These are phyloP conservation scores for Anadara kagoshimensis DNA, from an alignment of 1,140 invertebrate genomes.

Conservation along the genomic window DNA sequence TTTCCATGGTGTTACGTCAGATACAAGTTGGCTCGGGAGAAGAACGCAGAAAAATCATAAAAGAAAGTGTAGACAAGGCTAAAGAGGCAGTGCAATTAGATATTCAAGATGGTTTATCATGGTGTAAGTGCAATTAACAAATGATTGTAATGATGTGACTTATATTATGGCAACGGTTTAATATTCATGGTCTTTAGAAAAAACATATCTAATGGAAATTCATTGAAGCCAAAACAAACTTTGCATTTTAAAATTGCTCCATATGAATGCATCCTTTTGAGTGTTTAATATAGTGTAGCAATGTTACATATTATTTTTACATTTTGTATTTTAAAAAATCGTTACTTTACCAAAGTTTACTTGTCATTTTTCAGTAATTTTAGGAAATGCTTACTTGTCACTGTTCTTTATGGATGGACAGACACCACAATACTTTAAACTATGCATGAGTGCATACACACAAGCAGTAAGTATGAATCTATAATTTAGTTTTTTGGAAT, in stretches of 20 bases:
- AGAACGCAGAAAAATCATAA: slow-evolving; percentile 80
- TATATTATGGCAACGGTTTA: no score
- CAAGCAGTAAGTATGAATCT: slow-evolving; percentile 81
- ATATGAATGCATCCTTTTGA: no score
- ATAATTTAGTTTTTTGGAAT: no score
- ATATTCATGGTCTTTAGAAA: no score
- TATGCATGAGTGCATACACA: slow-evolving; percentile 86
- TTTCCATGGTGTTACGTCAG: slow-evolving; percentile 89
- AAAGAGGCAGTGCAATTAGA: slow-evolving; percentile 89
- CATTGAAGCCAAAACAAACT: no score
- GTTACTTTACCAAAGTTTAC: background rate
- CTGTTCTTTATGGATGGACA: slow-evolving; percentile 86
- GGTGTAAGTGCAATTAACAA: slow-evolving; percentile 75
- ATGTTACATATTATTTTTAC: no score
- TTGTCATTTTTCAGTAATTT: slow-evolving; percentile 76
- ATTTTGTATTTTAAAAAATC: background rate
- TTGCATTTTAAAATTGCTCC: no score
- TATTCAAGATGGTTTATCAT: slow-evolving; percentile 87
- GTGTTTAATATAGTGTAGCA: no score
- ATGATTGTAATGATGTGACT: background rate
- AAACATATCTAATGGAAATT: no score
- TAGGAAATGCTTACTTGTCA: slow-evolving; percentile 90
- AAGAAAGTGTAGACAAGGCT: slow-evolving; percentile 85
- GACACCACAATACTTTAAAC: slow-evolving; percentile 82
- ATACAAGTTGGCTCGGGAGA: slow-evolving; percentile 75